Evolutionary conservation across 2,888 invertebrate genomes (phyloP).

Genomic region (Lasioglossum vierecki): DNA sequence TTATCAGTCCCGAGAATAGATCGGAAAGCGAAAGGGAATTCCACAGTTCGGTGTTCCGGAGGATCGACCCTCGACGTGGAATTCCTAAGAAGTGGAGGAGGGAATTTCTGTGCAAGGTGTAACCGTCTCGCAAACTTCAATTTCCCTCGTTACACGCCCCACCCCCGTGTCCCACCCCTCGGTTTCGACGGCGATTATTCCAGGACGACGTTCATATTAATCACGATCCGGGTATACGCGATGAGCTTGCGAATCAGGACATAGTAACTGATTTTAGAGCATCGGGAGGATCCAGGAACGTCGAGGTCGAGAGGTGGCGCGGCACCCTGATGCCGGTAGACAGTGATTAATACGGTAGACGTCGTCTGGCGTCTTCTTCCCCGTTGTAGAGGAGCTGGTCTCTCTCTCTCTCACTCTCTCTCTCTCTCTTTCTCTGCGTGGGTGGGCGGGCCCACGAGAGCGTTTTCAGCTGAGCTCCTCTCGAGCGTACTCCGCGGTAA

Average conservation of each 20-base stretch:
- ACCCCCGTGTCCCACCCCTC: neutral
- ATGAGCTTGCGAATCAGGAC: constrained; percentile 66
- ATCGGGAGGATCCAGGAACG: constrained; percentile 57
- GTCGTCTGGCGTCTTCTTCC: constrained; percentile 79
- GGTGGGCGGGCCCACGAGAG: constrained; percentile 43
- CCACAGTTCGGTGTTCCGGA: neutral
- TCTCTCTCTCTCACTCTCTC: constrained; percentile 6
- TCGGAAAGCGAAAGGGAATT: constrained; percentile 4
- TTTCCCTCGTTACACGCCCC: constrained; percentile 30
- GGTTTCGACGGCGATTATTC: constrained; percentile 48
- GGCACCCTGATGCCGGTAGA: constrained; percentile 75
- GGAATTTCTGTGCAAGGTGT: neutral
- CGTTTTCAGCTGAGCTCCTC: constrained; percentile 65
- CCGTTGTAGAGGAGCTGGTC: neutral
- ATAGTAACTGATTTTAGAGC: constrained; percentile 72
- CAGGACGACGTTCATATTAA: constrained; percentile 58
- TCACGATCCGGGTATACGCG: constrained; percentile 60
- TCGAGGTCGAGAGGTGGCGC: constrained; percentile 60
- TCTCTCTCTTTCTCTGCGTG: constrained; percentile 9
- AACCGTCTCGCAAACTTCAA: constrained; percentile 17
- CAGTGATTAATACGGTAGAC: constrained; percentile 82
- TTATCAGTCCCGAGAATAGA: constrained; percentile 4
- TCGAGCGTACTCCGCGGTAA: constrained; percentile 79
- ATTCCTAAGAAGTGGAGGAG: neutral
- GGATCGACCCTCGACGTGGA: neutral